Base-by-base conservation (phyloP, 1,140 invertebrate species). In the Drosophila pallidifrons region DNA sequence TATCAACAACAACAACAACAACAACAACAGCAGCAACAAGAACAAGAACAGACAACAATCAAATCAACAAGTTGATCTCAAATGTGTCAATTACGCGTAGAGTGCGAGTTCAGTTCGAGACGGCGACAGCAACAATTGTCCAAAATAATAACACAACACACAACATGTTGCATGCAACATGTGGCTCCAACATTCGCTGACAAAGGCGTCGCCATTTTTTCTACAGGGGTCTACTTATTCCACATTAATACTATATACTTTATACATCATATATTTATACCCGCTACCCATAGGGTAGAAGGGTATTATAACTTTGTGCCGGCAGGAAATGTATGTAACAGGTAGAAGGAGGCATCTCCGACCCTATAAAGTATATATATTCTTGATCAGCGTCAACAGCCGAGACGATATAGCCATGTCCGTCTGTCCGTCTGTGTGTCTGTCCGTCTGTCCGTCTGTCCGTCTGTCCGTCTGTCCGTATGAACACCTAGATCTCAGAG, bases 121-220 rank as follows among this genome's bases (percentile, higher is more conserved):
- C 72, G 49, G 16, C 59, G 38, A 3, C 45, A 61, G 47, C 82
- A 87, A 82, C 82, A 87, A 87, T 87, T 79, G 79, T 74, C 79
- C 54, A 79, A 82, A 82, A 87, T 82, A 71, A 87, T 77, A 87
- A 87, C 82, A 87, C 82, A 87, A 83, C 81, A 80, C 68, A 46
- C 76, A 79, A 81, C 82, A 55, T 81, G 82, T 59, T 87, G 82
- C 61, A 79, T 73, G 69, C 74, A 77, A 77, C 74, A 46, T 69
- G 38, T 52, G 25, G n/a, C 46, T 59, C 38, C 11, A 77, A 78
- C 75, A n/a, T 10, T 0, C 1, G 3, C 2, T 1, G 1, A 0
- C 80, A 83, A 6, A 11, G 79, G 65, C 47, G 75, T 25, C 20
- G 51, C 52, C 11, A 25, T 15, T 10, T 15, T 5, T 16, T 1